Evolutionary conservation across 2,888 invertebrate genomes (phyloP).

Genomic region (Calameuta idolon): DNA sequence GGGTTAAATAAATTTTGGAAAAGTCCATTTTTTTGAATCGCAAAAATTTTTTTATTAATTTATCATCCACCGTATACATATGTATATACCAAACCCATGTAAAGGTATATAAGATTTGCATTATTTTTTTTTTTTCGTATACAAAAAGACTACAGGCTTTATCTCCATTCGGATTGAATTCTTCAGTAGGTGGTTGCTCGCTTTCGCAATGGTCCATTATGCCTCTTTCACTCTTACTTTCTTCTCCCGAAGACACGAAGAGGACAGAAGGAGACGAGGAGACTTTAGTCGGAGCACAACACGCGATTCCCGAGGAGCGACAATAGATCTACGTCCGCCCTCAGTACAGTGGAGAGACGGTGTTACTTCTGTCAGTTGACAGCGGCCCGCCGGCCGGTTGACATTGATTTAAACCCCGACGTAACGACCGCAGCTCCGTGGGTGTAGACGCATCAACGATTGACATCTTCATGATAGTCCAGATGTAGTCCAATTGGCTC

Average conservation of each 20-base stretch:
- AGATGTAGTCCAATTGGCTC: slow-evolving; percentile 19
- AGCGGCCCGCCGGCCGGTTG: background rate
- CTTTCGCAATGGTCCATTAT: slow-evolving; percentile 3
- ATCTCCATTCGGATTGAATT: background rate
- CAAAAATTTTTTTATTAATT: background rate
- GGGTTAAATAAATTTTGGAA: background rate
- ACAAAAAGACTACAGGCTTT: background rate
- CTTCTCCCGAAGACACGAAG: slow-evolving; percentile 20
- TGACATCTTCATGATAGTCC: slow-evolving; percentile 46
- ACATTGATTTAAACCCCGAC: slow-evolving; percentile 28
- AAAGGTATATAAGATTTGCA: background rate
- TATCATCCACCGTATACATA: background rate
- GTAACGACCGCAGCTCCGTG: slow-evolving; percentile 30
- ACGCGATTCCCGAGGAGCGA: slow-evolving; percentile 45
- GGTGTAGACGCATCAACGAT: slow-evolving; percentile 34
- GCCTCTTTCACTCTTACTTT: slow-evolving; percentile 28
- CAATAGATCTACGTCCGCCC: slow-evolving; percentile 54
- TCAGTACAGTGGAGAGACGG: slow-evolving; percentile 23
- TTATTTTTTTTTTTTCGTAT: background rate
- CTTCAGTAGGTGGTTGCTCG: background rate
- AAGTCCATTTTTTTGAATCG: background rate
- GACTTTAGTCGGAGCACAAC: slow-evolving; percentile 28
- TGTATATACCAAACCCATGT: too few species aligned
- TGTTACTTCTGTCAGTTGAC: slow-evolving; percentile 10
- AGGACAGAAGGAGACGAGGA: slow-evolving; percentile 12